These are phyloP conservation scores for Ibycter americanus DNA, from an alignment of 2,797 vertebrate genomes.

Conservation along the genomic window DNA sequence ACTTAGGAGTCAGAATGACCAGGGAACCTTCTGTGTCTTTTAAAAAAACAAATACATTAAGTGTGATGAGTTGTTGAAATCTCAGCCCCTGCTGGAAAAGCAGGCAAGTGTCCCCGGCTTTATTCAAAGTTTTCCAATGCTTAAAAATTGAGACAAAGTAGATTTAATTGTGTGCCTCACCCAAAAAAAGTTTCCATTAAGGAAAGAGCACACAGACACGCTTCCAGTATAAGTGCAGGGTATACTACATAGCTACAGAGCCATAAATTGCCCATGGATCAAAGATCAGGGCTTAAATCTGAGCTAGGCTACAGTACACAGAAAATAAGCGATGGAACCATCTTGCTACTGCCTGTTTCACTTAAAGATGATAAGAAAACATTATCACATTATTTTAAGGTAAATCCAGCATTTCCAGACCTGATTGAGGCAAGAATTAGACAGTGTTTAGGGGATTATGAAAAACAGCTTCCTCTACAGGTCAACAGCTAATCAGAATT, in stretches of 20 bases:
- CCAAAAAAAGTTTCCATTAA: neutral
- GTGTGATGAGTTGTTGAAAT: slow-evolving; percentile 32
- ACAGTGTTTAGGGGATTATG: slow-evolving; percentile 88
- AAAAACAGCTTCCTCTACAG: slow-evolving; percentile 91
- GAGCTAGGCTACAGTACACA: slow-evolving; percentile 66
- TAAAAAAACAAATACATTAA: neutral
- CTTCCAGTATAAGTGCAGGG: neutral
- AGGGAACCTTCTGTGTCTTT: neutral
- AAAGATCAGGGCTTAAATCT: slow-evolving; percentile 75
- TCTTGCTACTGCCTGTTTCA: slow-evolving; percentile 79
- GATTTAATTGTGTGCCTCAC: neutral
- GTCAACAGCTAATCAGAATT: slow-evolving; percentile 98
- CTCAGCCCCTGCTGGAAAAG: neutral
- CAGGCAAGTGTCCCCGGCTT: neutral
- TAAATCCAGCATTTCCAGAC: slow-evolving; percentile 82
- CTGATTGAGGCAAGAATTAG: slow-evolving; percentile 83
- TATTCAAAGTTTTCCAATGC: slow-evolving; percentile 20
- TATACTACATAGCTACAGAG: slow-evolving; percentile 22
- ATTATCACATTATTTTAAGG: slow-evolving; percentile 88
- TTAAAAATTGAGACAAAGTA: neutral
- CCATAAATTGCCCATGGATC: slow-evolving; percentile 71
- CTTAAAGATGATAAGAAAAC: slow-evolving; percentile 81
- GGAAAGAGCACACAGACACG: neutral
- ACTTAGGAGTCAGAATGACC: neutral
- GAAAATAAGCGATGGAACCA: slow-evolving; percentile 73